Percentiles rank a stretch among this genome's conserved stretches.
phyloP scores from a whole-genome alignment of 2,888 invertebrate species.

The Trissolcus japonicus region DNA sequence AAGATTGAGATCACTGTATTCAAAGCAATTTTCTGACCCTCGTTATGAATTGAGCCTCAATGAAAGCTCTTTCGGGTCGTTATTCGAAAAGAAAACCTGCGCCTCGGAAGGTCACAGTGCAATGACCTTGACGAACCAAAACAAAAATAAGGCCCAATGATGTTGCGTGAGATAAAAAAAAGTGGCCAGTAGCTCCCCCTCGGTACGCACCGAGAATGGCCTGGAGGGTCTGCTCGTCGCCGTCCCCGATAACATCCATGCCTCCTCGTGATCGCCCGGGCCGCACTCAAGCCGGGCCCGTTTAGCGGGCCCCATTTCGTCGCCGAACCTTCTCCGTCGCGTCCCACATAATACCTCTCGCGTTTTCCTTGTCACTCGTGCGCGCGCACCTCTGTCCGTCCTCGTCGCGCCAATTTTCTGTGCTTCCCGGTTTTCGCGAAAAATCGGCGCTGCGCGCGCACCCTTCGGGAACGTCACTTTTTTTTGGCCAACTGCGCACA shows the following conservation, averaged over 20 bases:
- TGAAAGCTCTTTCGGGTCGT: not conserved
- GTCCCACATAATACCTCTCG: conserved; percentile 54
- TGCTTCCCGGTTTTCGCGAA: conserved; percentile 23
- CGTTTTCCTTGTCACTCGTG: conserved; percentile 14
- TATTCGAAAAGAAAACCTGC: not conserved
- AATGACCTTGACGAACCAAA: no score
- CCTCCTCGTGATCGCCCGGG: conserved; percentile 67
- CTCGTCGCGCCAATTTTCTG: conserved; percentile 8
- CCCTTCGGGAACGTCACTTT: conserved; percentile 25
- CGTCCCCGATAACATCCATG: conserved; percentile 76
- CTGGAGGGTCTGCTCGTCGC: conserved; percentile 76
- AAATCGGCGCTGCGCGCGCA: conserved; percentile 26
- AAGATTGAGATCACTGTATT: conserved; percentile 21
- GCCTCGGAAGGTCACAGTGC: no score
- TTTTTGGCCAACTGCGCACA: conserved; percentile 4
- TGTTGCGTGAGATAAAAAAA: not conserved
- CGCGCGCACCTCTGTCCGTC: conserved; percentile 9
- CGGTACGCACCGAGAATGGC: conserved; percentile 74
- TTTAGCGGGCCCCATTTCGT: conserved; percentile 73
- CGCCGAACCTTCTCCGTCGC: conserved; percentile 57
- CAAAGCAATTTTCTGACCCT: conserved; percentile 30
- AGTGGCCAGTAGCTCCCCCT: not conserved
- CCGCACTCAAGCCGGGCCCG: conserved; percentile 68
- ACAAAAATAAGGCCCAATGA: not conserved
- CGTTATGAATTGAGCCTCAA: not conserved